Evolutionary conservation across 1,140 invertebrate genomes (phyloP).

Genomic region (Aleiodes sp.): DNA sequence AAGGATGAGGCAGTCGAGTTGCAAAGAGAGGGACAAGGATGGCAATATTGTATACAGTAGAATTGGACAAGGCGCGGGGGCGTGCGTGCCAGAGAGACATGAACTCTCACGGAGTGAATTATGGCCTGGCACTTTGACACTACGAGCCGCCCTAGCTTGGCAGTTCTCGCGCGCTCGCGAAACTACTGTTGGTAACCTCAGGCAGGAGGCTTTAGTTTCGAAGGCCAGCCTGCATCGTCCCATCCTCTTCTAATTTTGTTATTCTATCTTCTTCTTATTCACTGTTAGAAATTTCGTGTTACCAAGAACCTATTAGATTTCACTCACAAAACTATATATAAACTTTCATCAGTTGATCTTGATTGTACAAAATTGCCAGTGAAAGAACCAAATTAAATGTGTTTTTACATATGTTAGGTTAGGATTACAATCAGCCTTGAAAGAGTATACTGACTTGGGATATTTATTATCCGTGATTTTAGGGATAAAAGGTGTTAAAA

Average conservation of each 20-base stretch:
- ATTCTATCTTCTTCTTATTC: neutral
- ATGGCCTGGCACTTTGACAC: slow-evolving; percentile 48
- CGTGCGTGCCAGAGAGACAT: slow-evolving; percentile 48
- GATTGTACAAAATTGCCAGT: neutral
- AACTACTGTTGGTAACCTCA: neutral
- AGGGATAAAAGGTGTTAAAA: no score
- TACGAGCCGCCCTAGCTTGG: slow-evolving; percentile 28
- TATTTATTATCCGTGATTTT: no score
- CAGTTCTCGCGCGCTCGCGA: neutral
- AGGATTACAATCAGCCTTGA: no score
- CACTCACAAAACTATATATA: slow-evolving; percentile 3
- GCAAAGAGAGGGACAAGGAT: neutral
- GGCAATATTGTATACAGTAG: slow-evolving; percentile 2
- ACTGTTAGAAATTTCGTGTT: neutral
- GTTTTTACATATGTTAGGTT: neutral
- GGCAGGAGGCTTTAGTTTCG: neutral
- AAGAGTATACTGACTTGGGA: no score
- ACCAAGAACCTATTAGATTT: neutral
- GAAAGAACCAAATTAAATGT: slow-evolving; percentile 12
- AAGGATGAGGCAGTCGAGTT: neutral
- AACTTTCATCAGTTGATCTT: neutral
- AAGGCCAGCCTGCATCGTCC: slow-evolving; percentile 7
- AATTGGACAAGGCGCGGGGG: slow-evolving; percentile 11
- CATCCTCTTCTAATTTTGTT: neutral
- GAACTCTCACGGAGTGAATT: slow-evolving; percentile 49